Evolutionary conservation across 2,888 invertebrate genomes (phyloP).

Genomic region (Diadegma fenestrale): DNA sequence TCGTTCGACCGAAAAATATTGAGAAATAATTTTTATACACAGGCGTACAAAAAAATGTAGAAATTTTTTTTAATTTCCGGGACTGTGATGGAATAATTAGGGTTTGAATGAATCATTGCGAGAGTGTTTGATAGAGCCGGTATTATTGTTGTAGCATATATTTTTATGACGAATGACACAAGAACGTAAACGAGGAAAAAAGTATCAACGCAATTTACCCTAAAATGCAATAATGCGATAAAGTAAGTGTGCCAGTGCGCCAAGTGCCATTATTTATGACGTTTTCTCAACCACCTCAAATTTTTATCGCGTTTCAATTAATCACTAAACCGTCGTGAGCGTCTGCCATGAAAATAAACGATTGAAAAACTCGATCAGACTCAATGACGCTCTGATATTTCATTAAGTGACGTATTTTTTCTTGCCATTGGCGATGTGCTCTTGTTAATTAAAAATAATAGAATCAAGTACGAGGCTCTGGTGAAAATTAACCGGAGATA

Average conservation of each 20-base stretch:
- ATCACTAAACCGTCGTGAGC: not conserved
- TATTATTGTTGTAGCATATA: constrained; percentile 49
- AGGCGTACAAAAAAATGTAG: constrained; percentile 8
- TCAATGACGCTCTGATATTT: constrained; percentile 12
- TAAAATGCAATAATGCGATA: constrained; percentile 34
- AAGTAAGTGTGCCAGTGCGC: constrained; percentile 79
- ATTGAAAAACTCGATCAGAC: constrained; percentile 2
- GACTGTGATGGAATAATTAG: constrained; percentile 52
- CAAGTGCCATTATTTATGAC: constrained; percentile 81
- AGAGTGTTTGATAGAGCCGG: constrained; percentile 25
- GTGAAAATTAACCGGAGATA: constrained; percentile 16
- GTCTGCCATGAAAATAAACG: constrained; percentile 14
- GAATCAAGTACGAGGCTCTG: not conserved
- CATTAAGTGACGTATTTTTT: constrained; percentile 38
- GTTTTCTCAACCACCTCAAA: constrained; percentile 48
- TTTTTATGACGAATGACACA: constrained; percentile 33
- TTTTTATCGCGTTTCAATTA: constrained; percentile 1
- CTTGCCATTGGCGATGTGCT: constrained; percentile 40
- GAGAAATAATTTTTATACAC: constrained; percentile 22
- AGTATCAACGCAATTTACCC: constrained; percentile 25
- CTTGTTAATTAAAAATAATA: not conserved
- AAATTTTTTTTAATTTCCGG: constrained; percentile 13
- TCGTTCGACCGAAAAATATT: not conserved
- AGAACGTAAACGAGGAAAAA: constrained; percentile 1
- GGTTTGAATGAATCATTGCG: constrained; percentile 27